Evolutionary conservation across 1,140 invertebrate species (phyloP).

Genomic region (Gonatopus flavifemur): DNA sequence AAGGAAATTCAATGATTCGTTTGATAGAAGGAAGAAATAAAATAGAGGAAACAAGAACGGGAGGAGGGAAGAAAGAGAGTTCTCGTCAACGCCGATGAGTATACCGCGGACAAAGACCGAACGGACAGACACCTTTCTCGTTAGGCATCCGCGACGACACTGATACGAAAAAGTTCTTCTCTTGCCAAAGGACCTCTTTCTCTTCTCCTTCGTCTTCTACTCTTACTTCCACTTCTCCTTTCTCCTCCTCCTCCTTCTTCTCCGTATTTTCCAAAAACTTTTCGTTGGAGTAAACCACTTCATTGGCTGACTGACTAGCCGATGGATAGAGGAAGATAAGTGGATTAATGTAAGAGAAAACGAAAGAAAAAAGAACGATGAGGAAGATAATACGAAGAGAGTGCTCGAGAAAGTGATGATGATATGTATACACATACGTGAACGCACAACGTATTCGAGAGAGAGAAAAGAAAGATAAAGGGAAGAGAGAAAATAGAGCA

Average conservation of each 20-base stretch:
- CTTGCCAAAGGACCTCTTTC: background rate
- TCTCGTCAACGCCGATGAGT: background rate
- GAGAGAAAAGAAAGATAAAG: conserved; percentile 3
- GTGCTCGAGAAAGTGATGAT: background rate
- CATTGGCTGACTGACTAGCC: background rate
- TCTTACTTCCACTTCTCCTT: background rate
- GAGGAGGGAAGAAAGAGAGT: background rate
- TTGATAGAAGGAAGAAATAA: background rate
- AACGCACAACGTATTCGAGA: no score
- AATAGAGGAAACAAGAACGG: background rate
- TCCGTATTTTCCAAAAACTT: conserved; percentile 23
- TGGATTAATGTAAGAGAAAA: conserved; percentile 1
- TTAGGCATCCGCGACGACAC: conserved; percentile 19
- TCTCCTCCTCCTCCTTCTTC: background rate
- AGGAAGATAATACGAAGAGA: background rate
- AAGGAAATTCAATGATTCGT: background rate
- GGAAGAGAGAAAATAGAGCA: conserved; percentile 1
- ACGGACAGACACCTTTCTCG: conserved; percentile 7
- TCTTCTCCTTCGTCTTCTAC: background rate
- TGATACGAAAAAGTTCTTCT: conserved; percentile 33
- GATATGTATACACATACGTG: no score
- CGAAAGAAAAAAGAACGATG: background rate
- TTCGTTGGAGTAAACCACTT: conserved; percentile 9
- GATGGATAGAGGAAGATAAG: background rate
- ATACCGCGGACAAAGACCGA: background rate